Percentiles rank a stretch among this genome's conserved stretches.
Conservation (phyloP, 2,797 vertebrate species). For the Rhyacichthys aspro region DNA sequence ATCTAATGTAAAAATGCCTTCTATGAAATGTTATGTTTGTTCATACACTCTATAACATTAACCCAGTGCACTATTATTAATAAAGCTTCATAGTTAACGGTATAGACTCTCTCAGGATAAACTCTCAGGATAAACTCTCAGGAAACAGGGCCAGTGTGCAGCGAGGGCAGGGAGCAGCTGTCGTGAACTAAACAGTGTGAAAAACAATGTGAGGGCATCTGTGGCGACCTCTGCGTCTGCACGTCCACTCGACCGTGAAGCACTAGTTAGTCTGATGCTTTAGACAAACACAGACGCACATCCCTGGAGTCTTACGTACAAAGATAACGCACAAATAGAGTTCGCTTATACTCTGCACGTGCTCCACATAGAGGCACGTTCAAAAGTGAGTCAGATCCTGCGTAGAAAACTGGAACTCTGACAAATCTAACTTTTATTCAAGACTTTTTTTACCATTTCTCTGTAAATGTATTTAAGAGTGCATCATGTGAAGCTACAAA, state of each 20-base stretch:
- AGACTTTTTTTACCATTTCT: too few relatives aligned
- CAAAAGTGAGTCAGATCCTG: not conserved
- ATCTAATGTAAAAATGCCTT: too few relatives aligned
- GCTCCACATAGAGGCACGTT: not conserved
- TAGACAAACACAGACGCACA: slow-evolving; percentile 2
- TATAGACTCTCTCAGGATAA: not conserved
- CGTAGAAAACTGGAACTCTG: too few relatives aligned
- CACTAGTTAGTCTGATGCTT: slow-evolving; percentile 36
- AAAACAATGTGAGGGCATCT: slow-evolving; percentile 41
- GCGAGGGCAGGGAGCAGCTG: slow-evolving; percentile 41
- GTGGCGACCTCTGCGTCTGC: slow-evolving; percentile 52
- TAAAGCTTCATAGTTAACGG: not conserved
- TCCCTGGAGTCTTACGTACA: not conserved
- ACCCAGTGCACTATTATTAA: too few relatives aligned
- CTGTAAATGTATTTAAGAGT: too few relatives aligned
- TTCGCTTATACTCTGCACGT: not conserved
- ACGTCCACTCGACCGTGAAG: slow-evolving; percentile 42
- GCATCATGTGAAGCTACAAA: too few relatives aligned
- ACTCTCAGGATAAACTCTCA: not conserved
- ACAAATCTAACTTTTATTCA: too few relatives aligned
- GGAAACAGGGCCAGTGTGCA: slow-evolving; percentile 4
- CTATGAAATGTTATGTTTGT: too few relatives aligned
- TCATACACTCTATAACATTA: too few relatives aligned
- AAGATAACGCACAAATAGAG: not conserved
- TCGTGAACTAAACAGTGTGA: slow-evolving; percentile 22